Base-by-base conservation (phyloP, 2,113 vertebrate species). In the Xyliphius kryptos region DNA sequence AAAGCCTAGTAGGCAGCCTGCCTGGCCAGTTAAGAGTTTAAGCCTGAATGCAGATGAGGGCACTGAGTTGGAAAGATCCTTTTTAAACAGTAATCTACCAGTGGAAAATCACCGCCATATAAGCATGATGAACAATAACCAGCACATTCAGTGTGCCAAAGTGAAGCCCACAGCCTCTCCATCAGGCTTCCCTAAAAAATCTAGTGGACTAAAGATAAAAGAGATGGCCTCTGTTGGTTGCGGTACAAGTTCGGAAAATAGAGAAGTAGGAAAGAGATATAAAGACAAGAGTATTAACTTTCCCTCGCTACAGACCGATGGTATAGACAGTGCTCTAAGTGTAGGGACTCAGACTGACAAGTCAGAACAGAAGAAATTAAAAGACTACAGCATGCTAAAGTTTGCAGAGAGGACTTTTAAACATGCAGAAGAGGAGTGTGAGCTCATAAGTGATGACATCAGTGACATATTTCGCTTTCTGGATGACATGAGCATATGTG, bases 391-490 rank as follows among this genome's bases (percentile, higher is more conserved):
- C 3, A 74, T 66, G 6, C 87, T 82, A 22, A 90, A 89, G 58
- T 91, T 86, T 0, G 49, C 68, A 0, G 91, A 94, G 19, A 70
- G 89, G 37, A 86, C n/a, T 3, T 77, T 86, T 36, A 93, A 92
- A 73, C 90, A 87, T 11, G 87, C 89, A 0, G 91, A 93, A 0
- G 92, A 93, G 0, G 93, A 95, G 64, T 90, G 89, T 0, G 94
- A 98, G 61, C 74, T 87, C 0, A 75, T 95, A 22, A 92, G 93
- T 0, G 95, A 98, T 0, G 92, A 97, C 72, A 98, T 98, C 60
- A 98, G 95, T 5, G 95, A 97, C 74, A 96, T 98, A 49, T 98
- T 98, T 66, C 86, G 93, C 0, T 98, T 98, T 69, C 81, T 98
- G 16, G 95, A 98, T 5, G 95, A 98, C 65, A 91, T 96, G 94